Evolutionary conservation across 2,113 vertebrate genomes (phyloP), one percentile per base, ranked within the genome.

Genomic region (Arothron firmamentum): DNA sequence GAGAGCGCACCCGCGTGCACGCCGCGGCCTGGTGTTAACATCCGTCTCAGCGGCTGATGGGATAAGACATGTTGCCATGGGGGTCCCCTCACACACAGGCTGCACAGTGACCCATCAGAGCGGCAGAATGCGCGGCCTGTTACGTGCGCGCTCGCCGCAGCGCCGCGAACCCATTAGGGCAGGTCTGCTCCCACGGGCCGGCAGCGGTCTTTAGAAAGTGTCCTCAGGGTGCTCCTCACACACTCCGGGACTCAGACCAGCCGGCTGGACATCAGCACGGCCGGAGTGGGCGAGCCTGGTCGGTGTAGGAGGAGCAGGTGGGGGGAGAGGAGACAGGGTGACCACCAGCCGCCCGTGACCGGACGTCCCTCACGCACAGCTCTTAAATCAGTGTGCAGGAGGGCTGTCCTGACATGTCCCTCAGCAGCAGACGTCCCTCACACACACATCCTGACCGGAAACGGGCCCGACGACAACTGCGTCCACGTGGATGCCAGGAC

Each of bases 21-120:
- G 48, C 55, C 16, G 5, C 62, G 65, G 77, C 69, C 69, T 52
- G 62, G 74, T 59, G 65, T 79, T 78, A 80, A 77, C 79, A 75
- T 84, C 80, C 77, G 70, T 77, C 75, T 75, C 66, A 74, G 77
- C 75, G 19, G 73, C 23, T 82, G 77, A 81, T 80, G 77, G 74
- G 75, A 80, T 81, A 83, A 83, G 83, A 85, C 71, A 65, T 66
- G 74, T 85, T 54, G 67, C 80, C 79, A 74, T 73, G 48, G 81
- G 77, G 80, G 73, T 77, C 77, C 67, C 60, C 64, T 69, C 65
- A 70, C 77, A 73, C 70, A 78, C 65, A 70, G 72, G 65, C 74
- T 68, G 73, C 50, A 77, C 63, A 34, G 76, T 74, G 74, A 80
- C 82, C 76, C 75, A 77, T 73, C 73, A 59, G 75, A 70, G 69